phyloP scores from a whole-genome alignment of 2,113 vertebrate genomes.

The Serinus canaria region DNA sequence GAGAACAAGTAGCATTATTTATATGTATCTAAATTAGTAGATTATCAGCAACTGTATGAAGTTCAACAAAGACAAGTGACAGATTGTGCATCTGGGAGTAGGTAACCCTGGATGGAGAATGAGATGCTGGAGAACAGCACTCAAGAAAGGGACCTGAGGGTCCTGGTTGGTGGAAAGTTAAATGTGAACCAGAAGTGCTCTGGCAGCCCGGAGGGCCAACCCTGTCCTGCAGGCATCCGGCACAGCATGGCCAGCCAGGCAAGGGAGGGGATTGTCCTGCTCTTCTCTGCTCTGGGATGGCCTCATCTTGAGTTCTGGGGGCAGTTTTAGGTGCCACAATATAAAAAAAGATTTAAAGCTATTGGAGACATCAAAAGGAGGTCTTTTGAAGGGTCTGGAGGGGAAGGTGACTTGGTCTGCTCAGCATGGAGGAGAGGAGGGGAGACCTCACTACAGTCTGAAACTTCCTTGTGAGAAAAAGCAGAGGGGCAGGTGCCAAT shows the following conservation, averaged over 20 bases:
- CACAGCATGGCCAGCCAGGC: accelerated
- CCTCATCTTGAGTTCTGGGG: background rate
- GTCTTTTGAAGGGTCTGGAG: background rate
- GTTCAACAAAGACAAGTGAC: background rate
- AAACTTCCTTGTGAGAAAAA: accelerated
- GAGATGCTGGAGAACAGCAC: background rate
- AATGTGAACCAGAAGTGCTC: accelerated
- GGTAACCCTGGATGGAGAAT: background rate
- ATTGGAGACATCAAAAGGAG: background rate
- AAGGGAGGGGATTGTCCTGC: background rate
- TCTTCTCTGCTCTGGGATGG: accelerated
- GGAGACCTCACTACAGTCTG: background rate
- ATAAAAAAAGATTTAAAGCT: background rate
- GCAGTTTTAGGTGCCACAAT: background rate
- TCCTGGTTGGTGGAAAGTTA: accelerated
- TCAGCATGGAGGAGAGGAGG: background rate
- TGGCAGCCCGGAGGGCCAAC: background rate
- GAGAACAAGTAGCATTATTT: background rate
- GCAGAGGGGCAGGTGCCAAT: accelerated
- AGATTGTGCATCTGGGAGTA: background rate
- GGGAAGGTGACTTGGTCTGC: background rate
- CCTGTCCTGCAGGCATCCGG: accelerated
- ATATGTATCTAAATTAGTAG: background rate
- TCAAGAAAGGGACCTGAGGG: accelerated
- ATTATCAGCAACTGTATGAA: background rate